Conservation (phyloP, 2,888 invertebrate genomes). For the Trichopria drosophilae region DNA sequence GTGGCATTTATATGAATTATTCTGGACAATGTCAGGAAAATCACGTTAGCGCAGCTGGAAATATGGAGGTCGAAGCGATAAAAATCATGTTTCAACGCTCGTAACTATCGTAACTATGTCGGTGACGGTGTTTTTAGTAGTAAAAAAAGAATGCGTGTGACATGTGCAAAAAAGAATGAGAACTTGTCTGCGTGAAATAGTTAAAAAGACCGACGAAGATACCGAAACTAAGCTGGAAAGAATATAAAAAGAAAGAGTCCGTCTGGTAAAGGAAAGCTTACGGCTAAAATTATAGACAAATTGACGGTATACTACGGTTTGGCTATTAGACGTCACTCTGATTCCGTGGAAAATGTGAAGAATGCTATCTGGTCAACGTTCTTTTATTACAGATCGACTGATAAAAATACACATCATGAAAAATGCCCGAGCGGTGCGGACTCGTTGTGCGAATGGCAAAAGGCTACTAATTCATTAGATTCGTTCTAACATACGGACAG, state of each 20-base stretch:
- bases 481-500: too few relatives aligned
- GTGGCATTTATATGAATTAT: slow-evolving; percentile 32
- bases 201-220: slow-evolving; percentile 24
- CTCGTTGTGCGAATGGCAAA: slow-evolving; percentile 34
- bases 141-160: slow-evolving; percentile 31
- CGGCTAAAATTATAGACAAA: too few relatives aligned
- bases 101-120: slow-evolving; percentile 30
- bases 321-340: slow-evolving; percentile 15
- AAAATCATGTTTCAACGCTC: slow-evolving; percentile 32
- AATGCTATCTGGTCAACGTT: neutral
- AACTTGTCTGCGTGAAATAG: too few relatives aligned
- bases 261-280: slow-evolving; percentile 29
- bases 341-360: slow-evolving; percentile 15
- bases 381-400: neutral
- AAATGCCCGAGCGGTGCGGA: slow-evolving; percentile 1
- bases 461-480: too few relatives aligned
- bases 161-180: too few relatives aligned
- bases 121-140: slow-evolving; percentile 33
- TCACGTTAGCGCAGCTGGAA: slow-evolving; percentile 28
- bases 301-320: slow-evolving; percentile 21
- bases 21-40: slow-evolving; percentile 28
- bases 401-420: neutral
- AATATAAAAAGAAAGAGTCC: slow-evolving; percentile 26
- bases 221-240: slow-evolving; percentile 19
- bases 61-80: slow-evolving; percentile 33